phyloP scores from a whole-genome alignment of 2,888 invertebrate species.

The Metellina segmentata region DNA sequence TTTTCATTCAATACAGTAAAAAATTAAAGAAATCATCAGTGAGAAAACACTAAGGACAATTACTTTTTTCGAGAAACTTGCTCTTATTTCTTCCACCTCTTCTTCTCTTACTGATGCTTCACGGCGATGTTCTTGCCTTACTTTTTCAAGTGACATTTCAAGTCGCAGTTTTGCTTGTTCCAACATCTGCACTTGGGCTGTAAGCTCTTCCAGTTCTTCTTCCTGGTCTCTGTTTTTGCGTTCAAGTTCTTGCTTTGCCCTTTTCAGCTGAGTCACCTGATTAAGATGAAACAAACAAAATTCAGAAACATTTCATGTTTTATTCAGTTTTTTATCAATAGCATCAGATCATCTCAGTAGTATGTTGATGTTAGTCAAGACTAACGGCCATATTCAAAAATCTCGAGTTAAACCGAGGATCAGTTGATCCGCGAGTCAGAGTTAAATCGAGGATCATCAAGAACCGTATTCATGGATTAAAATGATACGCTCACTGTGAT shows the following conservation, averaged over 20 bases:
- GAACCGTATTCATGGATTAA: too few relatives aligned
- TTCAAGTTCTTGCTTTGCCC: constrained; percentile 93
- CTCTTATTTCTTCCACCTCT: constrained; percentile 94
- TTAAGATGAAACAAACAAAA: neutral
- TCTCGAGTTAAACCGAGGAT: too few relatives aligned
- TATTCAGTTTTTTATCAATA: neutral
- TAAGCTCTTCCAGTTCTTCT: constrained; percentile 97
- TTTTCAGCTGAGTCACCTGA: constrained; percentile 86
- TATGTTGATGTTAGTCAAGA: too few relatives aligned
- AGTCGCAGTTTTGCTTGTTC: constrained; percentile 95
- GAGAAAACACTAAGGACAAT: neutral
- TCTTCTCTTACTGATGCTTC: constrained; percentile 95
- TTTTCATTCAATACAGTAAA: neutral
- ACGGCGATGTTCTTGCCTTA: constrained; percentile 92
- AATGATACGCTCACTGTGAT: too few relatives aligned
- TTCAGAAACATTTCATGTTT: neutral
- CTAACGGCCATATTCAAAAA: too few relatives aligned
- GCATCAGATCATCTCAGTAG: too few relatives aligned
- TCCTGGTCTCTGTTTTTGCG: constrained; percentile 88
- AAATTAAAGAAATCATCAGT: neutral
- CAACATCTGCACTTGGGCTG: constrained; percentile 92
- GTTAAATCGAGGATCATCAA: too few relatives aligned
- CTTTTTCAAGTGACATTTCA: constrained; percentile 96
- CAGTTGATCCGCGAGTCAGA: too few relatives aligned
- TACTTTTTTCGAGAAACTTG: constrained; percentile 94